These are phyloP conservation scores for Drosophila parvula DNA, from an alignment of 1,140 invertebrate species.

Conservation along the genomic window DNA sequence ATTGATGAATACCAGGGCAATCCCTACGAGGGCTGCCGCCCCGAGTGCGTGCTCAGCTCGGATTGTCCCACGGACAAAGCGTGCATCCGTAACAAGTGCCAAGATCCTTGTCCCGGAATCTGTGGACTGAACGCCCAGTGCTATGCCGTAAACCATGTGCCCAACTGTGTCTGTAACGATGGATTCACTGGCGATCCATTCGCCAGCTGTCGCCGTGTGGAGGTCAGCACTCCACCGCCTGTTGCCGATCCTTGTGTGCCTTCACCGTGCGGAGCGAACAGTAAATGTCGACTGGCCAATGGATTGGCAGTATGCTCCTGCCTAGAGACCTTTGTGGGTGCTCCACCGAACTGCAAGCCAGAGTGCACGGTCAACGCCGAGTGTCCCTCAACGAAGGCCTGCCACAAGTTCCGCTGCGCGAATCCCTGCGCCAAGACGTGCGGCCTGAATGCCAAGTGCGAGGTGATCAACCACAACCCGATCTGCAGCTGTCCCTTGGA, in stretches of 20 bases:
- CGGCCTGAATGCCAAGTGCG: constrained; percentile 88
- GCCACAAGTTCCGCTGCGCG: constrained; percentile 89
- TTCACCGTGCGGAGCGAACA: constrained; percentile 92
- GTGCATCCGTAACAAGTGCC: constrained; percentile 90
- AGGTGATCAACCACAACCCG: constrained; percentile 90
- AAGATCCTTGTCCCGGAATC: constrained; percentile 90
- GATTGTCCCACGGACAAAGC: constrained; percentile 90
- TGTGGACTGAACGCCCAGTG: constrained; percentile 91
- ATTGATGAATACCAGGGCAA: constrained; percentile 89
- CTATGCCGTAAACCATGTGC: constrained; percentile 89
- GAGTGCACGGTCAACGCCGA: constrained; percentile 90
- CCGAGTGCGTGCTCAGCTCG: constrained; percentile 90
- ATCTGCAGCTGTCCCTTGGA: constrained; percentile 89
- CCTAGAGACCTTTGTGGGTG: constrained; percentile 88
- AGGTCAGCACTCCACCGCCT: constrained; percentile 86
- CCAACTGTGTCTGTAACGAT: constrained; percentile 89
- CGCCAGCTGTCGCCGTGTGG: constrained; percentile 87
- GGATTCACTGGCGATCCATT: constrained; percentile 92
- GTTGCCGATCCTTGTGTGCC: constrained; percentile 88
- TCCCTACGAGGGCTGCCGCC: constrained; percentile 89
- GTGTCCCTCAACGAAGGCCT: constrained; percentile 88
- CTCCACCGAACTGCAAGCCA: constrained; percentile 89
- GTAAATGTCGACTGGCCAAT: constrained; percentile 89
- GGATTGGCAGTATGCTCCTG: constrained; percentile 92
- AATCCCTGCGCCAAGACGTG: constrained; percentile 90